Evolutionary conservation across 2,113 vertebrate species (phyloP).

Genomic region (Gavia stellata): DNA sequence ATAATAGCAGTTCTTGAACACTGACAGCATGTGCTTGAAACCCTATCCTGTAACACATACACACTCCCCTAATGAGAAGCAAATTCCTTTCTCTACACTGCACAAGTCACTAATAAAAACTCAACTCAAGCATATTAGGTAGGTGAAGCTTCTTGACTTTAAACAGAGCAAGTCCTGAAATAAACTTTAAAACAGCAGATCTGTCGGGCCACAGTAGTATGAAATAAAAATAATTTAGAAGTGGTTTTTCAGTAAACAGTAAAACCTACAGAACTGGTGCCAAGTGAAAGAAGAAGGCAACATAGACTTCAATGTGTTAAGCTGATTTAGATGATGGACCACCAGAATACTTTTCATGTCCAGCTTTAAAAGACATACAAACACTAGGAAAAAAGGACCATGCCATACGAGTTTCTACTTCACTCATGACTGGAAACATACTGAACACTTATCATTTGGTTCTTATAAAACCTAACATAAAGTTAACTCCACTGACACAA

Average conservation of each 20-base stretch:
- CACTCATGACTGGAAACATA: background rate
- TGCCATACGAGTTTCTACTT: background rate
- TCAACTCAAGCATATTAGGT: background rate
- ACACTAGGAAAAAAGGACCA: background rate
- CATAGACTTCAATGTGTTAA: background rate
- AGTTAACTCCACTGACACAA: background rate
- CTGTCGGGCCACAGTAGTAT: background rate
- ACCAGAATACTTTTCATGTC: background rate
- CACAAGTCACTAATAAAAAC: background rate
- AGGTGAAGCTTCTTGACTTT: background rate
- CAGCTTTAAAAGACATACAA: background rate
- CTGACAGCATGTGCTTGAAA: background rate
- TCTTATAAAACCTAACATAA: background rate
- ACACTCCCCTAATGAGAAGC: background rate
- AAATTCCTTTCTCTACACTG: no score
- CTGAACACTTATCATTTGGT: background rate
- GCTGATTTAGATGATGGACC: background rate
- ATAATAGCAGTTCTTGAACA: background rate
- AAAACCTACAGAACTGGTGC: background rate
- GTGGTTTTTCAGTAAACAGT: background rate
- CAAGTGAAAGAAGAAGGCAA: background rate
- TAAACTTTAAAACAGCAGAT: background rate
- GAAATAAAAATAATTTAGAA: background rate
- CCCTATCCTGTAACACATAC: background rate
- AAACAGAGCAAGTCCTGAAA: background rate